Evolutionary conservation across 2,888 invertebrate genomes (phyloP), one percentile per base, ranked within the genome.

Genomic region (Eupithecia centaureata): DNA sequence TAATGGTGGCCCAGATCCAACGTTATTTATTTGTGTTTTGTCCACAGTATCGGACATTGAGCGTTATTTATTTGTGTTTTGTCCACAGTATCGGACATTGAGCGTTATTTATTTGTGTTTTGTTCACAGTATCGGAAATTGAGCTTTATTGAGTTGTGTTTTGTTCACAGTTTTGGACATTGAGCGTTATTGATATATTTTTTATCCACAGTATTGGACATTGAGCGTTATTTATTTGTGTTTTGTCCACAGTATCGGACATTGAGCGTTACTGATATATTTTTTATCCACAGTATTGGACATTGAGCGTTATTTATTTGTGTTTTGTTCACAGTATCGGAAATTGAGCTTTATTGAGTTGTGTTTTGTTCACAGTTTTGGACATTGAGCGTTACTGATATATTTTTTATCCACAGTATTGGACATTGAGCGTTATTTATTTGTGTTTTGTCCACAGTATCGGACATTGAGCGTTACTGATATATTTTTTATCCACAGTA

Each of bases 1-100:
- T 35, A n/a, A n/a, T n/a, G n/a, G n/a, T n/a, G n/a, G n/a, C n/a
- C n/a, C n/a, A n/a, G n/a, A n/a, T n/a, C n/a, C n/a, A n/a, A n/a
- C 30, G 4, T 5, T 32, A 32, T 8, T 8, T 8, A 10, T 38
- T n/a, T 15, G 1, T 18, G 10, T 12, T 4, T 87, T 84, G 79
- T 94, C 94, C 27, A 13, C 94, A 97, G 97, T 97, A 88, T 95
- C 96, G 86, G 97, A 97, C 91, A 95, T 97, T 91, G 97, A 96
- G 71, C 94, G 4, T 5, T 32, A 32, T 8, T 8, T 8, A 10
- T 38, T n/a, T 15, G 1, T 18, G 10, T 12, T 4, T 87, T 84
- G 79, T 94, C 94, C 27, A 13, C 94, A 97, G 97, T 97, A 88
- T 95, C 96, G 86, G 97, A 97, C 91, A 95, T 97, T 91, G 97